Evolutionary conservation across 2,888 invertebrate species (phyloP).

Genomic region (Heliconius ethilla): DNA sequence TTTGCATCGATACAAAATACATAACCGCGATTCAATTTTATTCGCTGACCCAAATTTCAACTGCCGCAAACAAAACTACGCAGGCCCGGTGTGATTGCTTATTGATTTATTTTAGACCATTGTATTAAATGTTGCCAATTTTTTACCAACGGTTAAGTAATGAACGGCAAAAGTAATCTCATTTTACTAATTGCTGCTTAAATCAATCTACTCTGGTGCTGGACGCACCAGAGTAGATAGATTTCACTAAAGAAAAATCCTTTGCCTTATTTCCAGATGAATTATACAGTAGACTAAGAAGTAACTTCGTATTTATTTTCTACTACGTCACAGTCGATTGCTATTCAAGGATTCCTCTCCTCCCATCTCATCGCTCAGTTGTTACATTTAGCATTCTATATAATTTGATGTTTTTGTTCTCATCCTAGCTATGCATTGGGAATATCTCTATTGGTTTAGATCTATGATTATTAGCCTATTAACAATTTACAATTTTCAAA

Average conservation of each 20-base stretch:
- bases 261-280: neutral
- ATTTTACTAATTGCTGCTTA: neutral
- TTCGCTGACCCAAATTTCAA: constrained; percentile 63
- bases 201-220: too few relatives aligned
- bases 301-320: neutral
- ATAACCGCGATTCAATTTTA: constrained; percentile 56
- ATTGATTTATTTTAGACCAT: constrained; percentile 65
- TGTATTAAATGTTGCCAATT: constrained; percentile 45
- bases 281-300: neutral
- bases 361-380: neutral
- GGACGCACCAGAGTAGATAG: neutral
- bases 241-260: neutral
- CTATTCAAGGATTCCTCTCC: constrained; percentile 5
- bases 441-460: neutral
- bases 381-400: neutral
- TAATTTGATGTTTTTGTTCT: neutral
- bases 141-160: constrained; percentile 27
- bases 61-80: constrained; percentile 62
- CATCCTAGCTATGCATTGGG: neutral
- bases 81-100: constrained; percentile 66
- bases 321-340: neutral
- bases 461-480: neutral
- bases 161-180: neutral
- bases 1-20: constrained; percentile 46
- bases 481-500: too few relatives aligned